These are phyloP conservation scores for Rhynchomys soricoides DNA, from an alignment of 2,113 vertebrate genomes.

Conservation along the genomic window DNA sequence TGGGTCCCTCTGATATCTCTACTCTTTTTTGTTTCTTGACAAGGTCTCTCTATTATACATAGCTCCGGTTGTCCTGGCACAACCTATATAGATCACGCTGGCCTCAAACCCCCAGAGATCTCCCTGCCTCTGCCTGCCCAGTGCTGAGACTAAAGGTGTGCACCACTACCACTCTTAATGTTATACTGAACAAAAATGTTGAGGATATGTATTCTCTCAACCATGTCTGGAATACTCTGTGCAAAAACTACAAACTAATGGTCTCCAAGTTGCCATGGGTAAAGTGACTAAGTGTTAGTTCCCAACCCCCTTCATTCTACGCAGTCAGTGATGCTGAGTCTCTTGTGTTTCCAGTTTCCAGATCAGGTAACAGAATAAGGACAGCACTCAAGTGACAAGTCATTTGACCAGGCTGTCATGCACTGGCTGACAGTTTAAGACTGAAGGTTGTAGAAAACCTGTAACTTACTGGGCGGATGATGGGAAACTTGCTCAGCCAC, in stretches of 20 bases:
- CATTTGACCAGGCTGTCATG: background rate
- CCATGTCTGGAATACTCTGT: background rate
- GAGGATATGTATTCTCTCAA: background rate
- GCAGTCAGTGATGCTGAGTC: background rate
- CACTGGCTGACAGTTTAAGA: background rate
- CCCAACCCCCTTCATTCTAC: background rate
- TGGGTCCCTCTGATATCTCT: background rate
- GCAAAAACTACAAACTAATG: background rate
- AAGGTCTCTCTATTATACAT: background rate
- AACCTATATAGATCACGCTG: background rate
- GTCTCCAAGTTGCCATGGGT: background rate
- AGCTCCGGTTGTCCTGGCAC: background rate
- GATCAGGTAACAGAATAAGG: background rate
- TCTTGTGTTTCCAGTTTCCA: conserved; percentile 14
- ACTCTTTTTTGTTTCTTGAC: background rate
- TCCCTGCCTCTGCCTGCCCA: background rate
- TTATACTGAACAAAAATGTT: background rate
- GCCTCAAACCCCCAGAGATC: background rate
- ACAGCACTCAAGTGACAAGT: background rate
- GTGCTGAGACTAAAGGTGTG: background rate
- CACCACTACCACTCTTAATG: background rate
- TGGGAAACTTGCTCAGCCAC: conserved; percentile 99
- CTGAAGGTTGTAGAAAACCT: background rate
- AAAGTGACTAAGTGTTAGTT: background rate
- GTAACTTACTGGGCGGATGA: conserved; percentile 97